Percentiles rank a stretch among this genome's conserved stretches.
These are phyloP conservation scores for Phrynosoma platyrhinos DNA, from an alignment of 2,113 vertebrate genomes.

Conservation along the genomic window DNA sequence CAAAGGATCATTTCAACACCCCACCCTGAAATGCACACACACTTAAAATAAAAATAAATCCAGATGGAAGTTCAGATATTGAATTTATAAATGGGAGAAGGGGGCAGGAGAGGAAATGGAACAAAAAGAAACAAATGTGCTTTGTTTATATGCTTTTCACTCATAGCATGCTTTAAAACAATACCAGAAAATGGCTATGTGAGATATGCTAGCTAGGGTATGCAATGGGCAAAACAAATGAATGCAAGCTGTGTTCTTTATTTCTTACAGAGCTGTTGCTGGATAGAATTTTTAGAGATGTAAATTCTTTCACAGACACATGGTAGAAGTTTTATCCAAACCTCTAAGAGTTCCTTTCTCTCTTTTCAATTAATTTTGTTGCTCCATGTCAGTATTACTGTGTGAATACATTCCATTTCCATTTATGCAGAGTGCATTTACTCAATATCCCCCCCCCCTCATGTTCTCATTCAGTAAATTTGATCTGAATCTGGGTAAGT, in stretches of 20 bases:
- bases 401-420: neutral
- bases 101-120: neutral
- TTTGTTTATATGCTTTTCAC: constrained; percentile 5
- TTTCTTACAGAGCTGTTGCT: neutral
- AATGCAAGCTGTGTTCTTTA: neutral
- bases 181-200: constrained; percentile 4
- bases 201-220: neutral
- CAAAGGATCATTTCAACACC: neutral
- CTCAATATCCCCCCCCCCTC: neutral
- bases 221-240: constrained; percentile 1
- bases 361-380: neutral
- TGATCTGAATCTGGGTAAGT: no score
- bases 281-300: neutral
- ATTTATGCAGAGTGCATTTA: neutral
- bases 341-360: neutral
- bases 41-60: neutral
- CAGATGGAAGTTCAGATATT: neutral
- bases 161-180: constrained; percentile 11
- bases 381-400: neutral
- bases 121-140: constrained; percentile 8
- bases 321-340: neutral
- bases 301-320: neutral
- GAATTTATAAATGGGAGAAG: neutral
- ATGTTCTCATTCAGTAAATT: no score
- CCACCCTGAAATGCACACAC: no score